These are phyloP conservation scores for Aphaenogaster floridana DNA, from an alignment of 1,140 invertebrate genomes.

Conservation along the genomic window DNA sequence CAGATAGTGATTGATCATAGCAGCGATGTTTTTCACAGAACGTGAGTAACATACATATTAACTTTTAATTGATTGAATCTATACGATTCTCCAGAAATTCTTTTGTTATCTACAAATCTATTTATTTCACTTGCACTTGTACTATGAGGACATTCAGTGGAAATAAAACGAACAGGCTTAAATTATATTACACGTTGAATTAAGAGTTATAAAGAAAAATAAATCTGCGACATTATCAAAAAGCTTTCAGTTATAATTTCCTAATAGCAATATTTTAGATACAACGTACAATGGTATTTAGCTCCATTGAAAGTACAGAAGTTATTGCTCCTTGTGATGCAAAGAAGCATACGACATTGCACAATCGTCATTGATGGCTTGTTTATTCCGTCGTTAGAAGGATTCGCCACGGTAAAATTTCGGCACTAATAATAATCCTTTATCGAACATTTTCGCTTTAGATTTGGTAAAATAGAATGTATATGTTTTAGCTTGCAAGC, in stretches of 20 bases:
- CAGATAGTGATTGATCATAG: conserved; percentile 16
- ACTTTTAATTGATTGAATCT: background rate
- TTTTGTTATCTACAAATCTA: background rate
- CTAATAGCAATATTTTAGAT: conserved; percentile 39
- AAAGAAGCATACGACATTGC: conserved; percentile 43
- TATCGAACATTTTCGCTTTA: background rate
- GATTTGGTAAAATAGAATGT: background rate
- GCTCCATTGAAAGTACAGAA: conserved; percentile 51
- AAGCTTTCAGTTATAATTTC: background rate
- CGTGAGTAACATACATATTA: conserved; percentile 9
- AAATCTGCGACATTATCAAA: background rate
- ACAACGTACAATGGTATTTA: conserved; percentile 56
- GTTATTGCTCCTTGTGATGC: conserved; percentile 65
- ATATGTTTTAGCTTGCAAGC: conserved; percentile 8
- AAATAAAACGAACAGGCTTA: background rate
- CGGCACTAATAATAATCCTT: background rate
- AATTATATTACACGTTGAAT: background rate
- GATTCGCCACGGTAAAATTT: conserved; percentile 62
- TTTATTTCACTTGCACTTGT: background rate
- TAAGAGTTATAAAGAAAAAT: background rate
- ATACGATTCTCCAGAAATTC: background rate
- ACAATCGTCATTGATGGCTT: conserved; percentile 44
- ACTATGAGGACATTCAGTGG: background rate
- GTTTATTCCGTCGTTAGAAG: conserved; percentile 56
- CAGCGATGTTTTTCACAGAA: conserved; percentile 1